Base-by-base conservation (phyloP, 2,113 vertebrate species). In the Cheilinus undulatus region DNA sequence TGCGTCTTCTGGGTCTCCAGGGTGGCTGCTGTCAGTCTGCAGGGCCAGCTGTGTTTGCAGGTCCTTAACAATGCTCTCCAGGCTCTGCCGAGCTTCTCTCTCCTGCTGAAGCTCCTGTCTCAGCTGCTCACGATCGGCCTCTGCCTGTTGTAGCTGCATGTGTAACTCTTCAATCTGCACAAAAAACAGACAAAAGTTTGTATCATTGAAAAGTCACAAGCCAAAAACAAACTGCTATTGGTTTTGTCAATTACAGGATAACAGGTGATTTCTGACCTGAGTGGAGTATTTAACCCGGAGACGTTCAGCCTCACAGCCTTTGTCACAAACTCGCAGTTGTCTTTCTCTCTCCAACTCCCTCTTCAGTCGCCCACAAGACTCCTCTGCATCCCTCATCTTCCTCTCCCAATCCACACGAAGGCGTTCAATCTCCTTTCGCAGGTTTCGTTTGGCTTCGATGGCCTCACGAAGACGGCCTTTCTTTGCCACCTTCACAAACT, bases 391-490 rank as follows among this genome's bases (percentile, higher is more conserved):
- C 61, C 95, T 95, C 95, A 97, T 96, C 82, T 96, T 98, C 92
- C 95, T 96, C 88, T 99, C 97, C 0, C 95, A 96, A 81, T 99
- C 97, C 0, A 94, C 93, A 0, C 95, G 93, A 50, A 99, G 95
- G 0, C 97, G 96, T 76, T 99, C 97, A 0, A 99, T 97, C 93
- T 99, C 97, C 59, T 98, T 98, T 52, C 97, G 88, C 62, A 99
- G 86, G 89, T 95, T 96, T 52, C 96, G 95, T 78, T 98, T 99
- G 2, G 97, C 95, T 82, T 99, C 98, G 0, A 98, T 96, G 0
- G 97, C 97, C 64, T 99, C 97, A 68, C 97, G 93, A 68, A 99
- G 93, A 69, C 97, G 96, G 68, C 98, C 97, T 27, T 98, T 99
- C 93, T 99, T 99, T 27, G 96, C 96, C 84, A 98, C 97, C 1